phyloP scores from a whole-genome alignment of 2,888 invertebrate genomes.

The Synanthedon tipuliformis region DNA sequence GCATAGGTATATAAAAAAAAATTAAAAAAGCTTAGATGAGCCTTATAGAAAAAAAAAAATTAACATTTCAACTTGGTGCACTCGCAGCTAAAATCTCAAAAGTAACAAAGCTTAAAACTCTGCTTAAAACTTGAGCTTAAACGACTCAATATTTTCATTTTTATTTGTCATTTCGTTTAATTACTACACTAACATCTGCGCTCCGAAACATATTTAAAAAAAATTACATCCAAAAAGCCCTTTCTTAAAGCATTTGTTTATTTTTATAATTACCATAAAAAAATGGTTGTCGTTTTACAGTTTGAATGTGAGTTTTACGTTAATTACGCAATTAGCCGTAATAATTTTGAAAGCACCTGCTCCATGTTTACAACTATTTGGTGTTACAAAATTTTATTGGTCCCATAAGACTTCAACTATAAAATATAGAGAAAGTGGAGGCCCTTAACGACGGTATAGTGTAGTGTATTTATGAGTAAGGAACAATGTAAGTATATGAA shows the following conservation, averaged over 20 bases:
- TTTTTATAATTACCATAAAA: conserved; percentile 26
- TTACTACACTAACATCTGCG: conserved; percentile 5
- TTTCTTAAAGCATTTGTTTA: conserved; percentile 27
- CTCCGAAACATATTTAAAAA: conserved; percentile 2
- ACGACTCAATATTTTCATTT: too few species aligned
- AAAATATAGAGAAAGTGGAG: not conserved
- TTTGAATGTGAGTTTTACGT: conserved; percentile 25
- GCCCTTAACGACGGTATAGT: too few species aligned
- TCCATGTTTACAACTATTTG: not conserved
- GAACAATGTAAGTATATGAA: too few species aligned
- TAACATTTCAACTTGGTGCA: too few species aligned
- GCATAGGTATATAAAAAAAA: too few species aligned
- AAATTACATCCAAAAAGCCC: conserved; percentile 11
- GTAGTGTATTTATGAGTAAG: too few species aligned
- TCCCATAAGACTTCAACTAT: not conserved
- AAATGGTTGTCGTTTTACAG: conserved; percentile 16
- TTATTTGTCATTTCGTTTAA: not conserved
- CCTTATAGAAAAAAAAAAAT: too few species aligned
- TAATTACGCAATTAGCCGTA: conserved; percentile 22
- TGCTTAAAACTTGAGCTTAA: too few species aligned
- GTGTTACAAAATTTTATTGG: not conserved
- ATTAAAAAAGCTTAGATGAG: too few species aligned
- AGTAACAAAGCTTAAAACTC: too few species aligned
- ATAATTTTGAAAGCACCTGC: conserved; percentile 16
- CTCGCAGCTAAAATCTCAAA: too few species aligned